Base-by-base conservation (phyloP, 2,113 vertebrate species). In the Paracanthobrama guichenoti region DNA sequence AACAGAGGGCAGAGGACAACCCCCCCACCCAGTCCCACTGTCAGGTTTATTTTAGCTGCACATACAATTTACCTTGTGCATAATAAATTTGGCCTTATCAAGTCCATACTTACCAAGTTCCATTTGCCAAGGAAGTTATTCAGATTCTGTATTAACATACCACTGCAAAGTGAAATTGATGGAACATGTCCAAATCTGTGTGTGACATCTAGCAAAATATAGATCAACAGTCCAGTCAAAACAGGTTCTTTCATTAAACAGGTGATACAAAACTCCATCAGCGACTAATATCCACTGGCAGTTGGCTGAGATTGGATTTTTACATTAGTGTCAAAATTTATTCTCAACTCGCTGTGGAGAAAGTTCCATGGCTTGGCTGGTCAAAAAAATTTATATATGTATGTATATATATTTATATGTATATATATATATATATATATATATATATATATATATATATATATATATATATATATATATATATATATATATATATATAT, bases 311-410 rank as follows among this genome's bases (percentile, higher is more conserved):
- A 94, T 93, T 93, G 92, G 92, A 93, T 93, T 93, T 84, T 92
- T 91, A 90, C 93, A 94, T 92, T 93, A 94, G 93, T 94, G 93
- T 93, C 93, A 93, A 88, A 86, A 84, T 88, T 82, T 88, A 89
- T 92, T 91, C 91, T 92, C 83, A 89, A 91, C 92, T 92, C 89
- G 84, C 72, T 77, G 55, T 67, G 64, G 66, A 84, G 77, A 86
- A 82, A 87, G 86, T 84, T 78, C 59, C 78, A 84, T 90, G 73
- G 13, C 22, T 82, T 44, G 20, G 44, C 44, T 42, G 59, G 48
- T 82, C 28, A 24, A 48, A 48, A 31, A 3, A 31, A 31, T 31
- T 31, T 31, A 31, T 31, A 31, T 31, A 31, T 31, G 3, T 31
- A 31, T 31, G 3, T 31, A 31, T 31, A 31, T 31, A 31, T 31